Base-by-base conservation (phyloP, 2,113 vertebrate genomes). In the Hypanus sabinus region DNA sequence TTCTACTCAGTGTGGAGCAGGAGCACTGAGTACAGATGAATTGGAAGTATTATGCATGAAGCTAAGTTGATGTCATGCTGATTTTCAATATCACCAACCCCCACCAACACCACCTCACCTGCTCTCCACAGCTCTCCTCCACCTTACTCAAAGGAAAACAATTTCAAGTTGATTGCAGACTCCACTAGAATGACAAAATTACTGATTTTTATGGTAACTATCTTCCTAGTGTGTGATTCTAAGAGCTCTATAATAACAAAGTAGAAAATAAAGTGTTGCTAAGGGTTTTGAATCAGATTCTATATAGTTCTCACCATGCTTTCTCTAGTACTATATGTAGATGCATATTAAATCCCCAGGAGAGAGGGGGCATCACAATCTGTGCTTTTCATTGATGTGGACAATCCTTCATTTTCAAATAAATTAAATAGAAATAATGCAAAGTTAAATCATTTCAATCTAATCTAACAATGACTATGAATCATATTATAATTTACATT, bases 231-330 rank as follows among this genome's bases (percentile, higher is more conserved):
- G 91, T 93, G 68, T 12, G 55, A 93, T 71, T 73, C 68, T 11
- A 46, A 93, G 71, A 73, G 9, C 90, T 93, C 68, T 71, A 46
- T 73, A 93, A 75, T 93, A 93, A 70, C 68, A 92, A 68, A 71
- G 65, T 92, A 12, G 6, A 75, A 75, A 71, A 73, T 24, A 93
- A 46, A 46, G 46, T 46, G 38, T 73, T 75, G 91, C 38, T 46
- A 30, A 12, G 33, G 91, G 46, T 46, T 93, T 93, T 55, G 38
- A 20, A 38, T 14, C 85, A 46, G 38, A 27, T 12, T 73, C 68
- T 73, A 93, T 36, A 92, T 55, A 70, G 55, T 75, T 75, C 70
- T 38, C 70, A 55, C 91, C 36, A 46, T 93, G n/a, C 18, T 71
- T 73, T 30, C 90, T 93, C 60, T 46, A 46, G 46, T 46, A 46